Conservation (phyloP, 2,797 vertebrate species). For the Coregonus ussuriensis region DNA sequence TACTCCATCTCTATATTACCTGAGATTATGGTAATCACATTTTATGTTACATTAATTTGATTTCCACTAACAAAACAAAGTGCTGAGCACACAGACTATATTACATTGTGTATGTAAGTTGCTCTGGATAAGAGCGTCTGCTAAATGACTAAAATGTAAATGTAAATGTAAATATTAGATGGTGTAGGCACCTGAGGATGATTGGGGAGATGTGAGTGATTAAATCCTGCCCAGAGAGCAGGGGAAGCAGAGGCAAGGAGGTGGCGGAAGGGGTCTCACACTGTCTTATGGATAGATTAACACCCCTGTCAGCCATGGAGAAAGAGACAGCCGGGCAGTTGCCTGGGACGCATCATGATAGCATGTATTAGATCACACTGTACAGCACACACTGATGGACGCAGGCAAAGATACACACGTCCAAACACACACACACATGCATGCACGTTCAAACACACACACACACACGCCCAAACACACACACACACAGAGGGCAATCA, state of each 20-base stretch:
- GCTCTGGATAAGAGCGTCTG: no score
- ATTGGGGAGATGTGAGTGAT: conserved; percentile 25
- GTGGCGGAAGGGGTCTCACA: conserved; percentile 50
- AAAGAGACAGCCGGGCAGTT: conserved; percentile 56
- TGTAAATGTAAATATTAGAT: not conserved
- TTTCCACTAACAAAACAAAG: not conserved
- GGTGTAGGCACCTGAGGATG: conserved; percentile 22
- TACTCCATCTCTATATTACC: not conserved
- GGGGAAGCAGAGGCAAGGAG: not conserved
- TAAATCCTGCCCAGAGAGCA: conserved; percentile 33
- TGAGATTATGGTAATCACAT: not conserved
- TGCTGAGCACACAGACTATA: not conserved
- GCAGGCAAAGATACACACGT: no score
- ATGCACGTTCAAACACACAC: conserved; percentile 5
- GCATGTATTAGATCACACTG: conserved; percentile 45
- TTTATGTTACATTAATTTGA: not conserved
- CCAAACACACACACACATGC: not conserved
- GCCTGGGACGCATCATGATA: conserved; percentile 57
- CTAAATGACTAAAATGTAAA: no score
- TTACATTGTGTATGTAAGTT: not conserved
- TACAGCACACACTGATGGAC: conserved; percentile 2
- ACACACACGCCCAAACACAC: not conserved
- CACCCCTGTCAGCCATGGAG: conserved; percentile 63
- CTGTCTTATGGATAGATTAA: conserved; percentile 72
- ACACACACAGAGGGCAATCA: conserved; percentile 9